Evolutionary conservation across 1,140 invertebrate genomes (phyloP), one percentile per base, ranked within the genome.

Genomic region (Diabrotica virgifera): DNA sequence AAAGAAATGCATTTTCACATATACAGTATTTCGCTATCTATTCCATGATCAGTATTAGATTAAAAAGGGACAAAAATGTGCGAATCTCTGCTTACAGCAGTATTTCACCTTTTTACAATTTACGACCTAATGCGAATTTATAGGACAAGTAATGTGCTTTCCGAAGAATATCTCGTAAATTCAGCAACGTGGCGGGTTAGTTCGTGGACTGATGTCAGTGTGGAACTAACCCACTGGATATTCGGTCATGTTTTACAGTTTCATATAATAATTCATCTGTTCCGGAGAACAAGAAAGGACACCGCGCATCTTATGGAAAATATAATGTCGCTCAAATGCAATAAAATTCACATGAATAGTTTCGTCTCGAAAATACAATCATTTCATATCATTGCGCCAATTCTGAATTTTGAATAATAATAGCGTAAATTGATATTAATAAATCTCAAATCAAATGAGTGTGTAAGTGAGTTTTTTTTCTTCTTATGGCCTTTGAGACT

Each of bases 81-180:
- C 35, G 53, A 55, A 55, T 55, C 53, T 55, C 13, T 36, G 53
- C 24, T 59, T 10, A 24, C 1, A 11, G 24, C 40, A 59, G 38
- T 59, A 59, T 59, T 37, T 59, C 40, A 59, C 57, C 35, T 5
- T 59, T 46, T 46, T 46, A 46, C 40, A 46, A 46, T 46, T 12
- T 59, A 46, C 40, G 37, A 59, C 35, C 3, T 59, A 59, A 59
- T 38, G 37, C 36, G 24, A 36, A 59, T 59, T 59, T 59, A 59
- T 46, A 37, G 57, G 36, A 59, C 57, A 59, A 40, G n/a, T 59
- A 59, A 59, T 36, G 12, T 46, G 57, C 57, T 24, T 12, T 8
- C 12, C 36, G 37, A 59, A 59, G 57, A 59, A 59, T 40, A 38
- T 12, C 35, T 59, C 57, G 57, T 59, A 59, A 59, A 59, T 59